phyloP scores from a whole-genome alignment of 2,797 vertebrate species.

The Sardinella longiceps region DNA sequence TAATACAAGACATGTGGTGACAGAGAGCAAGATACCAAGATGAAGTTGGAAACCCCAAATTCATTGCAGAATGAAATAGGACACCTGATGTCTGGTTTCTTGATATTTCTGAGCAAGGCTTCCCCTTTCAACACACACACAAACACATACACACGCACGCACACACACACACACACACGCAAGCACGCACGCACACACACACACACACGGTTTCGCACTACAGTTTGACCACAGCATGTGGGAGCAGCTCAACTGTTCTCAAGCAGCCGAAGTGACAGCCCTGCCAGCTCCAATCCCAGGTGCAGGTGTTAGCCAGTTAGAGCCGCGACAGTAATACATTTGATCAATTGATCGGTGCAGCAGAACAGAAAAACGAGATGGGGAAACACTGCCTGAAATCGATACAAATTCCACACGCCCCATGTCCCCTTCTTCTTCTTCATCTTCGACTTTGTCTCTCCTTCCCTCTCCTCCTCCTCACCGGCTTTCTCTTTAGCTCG shows the following conservation, averaged over 20 bases:
- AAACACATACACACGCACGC: background rate
- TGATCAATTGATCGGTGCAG: background rate
- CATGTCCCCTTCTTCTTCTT: background rate
- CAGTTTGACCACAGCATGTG: constrained; percentile 19
- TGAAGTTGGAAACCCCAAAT: background rate
- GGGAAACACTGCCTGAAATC: background rate
- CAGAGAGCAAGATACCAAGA: background rate
- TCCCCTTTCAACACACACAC: background rate
- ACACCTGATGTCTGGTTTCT: constrained; percentile 20
- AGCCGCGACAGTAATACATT: background rate
- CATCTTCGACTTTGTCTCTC: background rate
- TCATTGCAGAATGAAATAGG: background rate
- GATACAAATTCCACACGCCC: constrained; percentile 9
- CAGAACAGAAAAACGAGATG: constrained; percentile 4
- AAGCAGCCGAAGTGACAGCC: background rate
- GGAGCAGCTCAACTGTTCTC: constrained; percentile 1
- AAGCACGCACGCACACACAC: background rate
- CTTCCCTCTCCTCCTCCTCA: background rate
- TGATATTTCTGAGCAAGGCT: constrained; percentile 21
- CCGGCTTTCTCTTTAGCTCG: background rate
- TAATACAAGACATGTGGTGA: background rate
- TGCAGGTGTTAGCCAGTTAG: background rate
- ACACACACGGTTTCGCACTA: constrained; percentile 13
- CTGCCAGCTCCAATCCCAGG: constrained; percentile 12
- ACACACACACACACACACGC: background rate